Conservation (phyloP, 2,888 invertebrate species). For the Cacoxenus indagator region DNA sequence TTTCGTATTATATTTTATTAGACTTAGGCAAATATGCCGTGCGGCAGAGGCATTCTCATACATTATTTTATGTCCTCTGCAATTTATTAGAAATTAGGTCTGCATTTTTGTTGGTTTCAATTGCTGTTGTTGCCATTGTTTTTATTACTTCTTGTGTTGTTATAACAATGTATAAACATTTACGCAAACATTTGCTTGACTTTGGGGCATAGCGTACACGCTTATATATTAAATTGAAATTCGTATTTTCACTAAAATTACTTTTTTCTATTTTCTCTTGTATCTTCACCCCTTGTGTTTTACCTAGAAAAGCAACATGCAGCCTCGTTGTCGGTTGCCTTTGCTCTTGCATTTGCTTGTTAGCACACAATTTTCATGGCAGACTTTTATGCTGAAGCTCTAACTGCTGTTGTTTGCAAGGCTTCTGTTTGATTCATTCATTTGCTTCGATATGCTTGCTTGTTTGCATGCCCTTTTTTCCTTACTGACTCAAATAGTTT, state of each 20-base stretch:
- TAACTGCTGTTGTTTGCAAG: background rate
- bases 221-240: slow-evolving; percentile 48
- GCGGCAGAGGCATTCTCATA: background rate
- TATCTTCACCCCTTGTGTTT: background rate
- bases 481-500: no score
- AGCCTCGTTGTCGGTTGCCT: slow-evolving; percentile 22
- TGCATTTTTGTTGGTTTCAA: slow-evolving; percentile 2
- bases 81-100: background rate
- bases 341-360: slow-evolving; percentile 17
- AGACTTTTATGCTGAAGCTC: background rate
- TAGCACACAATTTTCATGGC: background rate
- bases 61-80: background rate
- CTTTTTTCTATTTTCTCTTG: slow-evolving; percentile 49
- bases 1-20: background rate
- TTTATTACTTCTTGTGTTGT: slow-evolving; percentile 13
- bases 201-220: slow-evolving; percentile 46
- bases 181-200: slow-evolving; percentile 56
- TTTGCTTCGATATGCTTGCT: background rate
- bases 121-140: slow-evolving; percentile 21
- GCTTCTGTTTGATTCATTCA: background rate
- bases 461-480: no score
- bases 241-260: slow-evolving; percentile 56
- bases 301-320: no score
- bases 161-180: slow-evolving; percentile 51
- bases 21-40: background rate